Conservation (phyloP, 2,113 vertebrate genomes). For the Channa maculata region DNA sequence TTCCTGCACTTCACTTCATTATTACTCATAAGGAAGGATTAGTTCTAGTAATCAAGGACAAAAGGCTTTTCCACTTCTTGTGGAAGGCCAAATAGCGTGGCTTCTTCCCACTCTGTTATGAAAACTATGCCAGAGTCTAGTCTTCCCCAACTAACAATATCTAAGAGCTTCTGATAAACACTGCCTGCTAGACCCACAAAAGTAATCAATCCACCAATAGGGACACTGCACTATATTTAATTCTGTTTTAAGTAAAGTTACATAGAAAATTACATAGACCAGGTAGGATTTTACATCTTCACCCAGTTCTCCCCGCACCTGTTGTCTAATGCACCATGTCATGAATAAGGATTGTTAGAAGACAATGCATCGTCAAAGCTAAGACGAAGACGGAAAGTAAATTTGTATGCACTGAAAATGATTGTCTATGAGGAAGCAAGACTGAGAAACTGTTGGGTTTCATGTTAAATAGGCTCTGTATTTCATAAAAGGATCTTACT, state of each 20-base stretch:
- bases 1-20: conserved; percentile 66
- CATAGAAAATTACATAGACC: not conserved
- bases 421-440: not conserved
- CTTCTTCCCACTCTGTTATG: conserved; percentile 28
- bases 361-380: not conserved
- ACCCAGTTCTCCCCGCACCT: conserved; percentile 41
- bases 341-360: not conserved
- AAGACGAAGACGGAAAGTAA: not conserved
- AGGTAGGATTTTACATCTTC: conserved; percentile 20
- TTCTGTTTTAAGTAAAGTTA: not conserved
- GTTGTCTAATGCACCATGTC: conserved; percentile 23
- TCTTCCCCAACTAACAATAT: conserved; percentile 11
- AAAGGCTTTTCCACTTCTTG: conserved; percentile 28
- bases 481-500: too few species aligned
- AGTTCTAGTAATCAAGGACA: conserved; percentile 45
- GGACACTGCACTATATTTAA: not conserved
- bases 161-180: conserved; percentile 2
- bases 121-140: conserved; percentile 14
- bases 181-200: not conserved
- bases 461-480: too few species aligned
- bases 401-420: not conserved
- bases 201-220: too few species aligned
- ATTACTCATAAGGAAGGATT: conserved; percentile 55
- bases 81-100: conserved; percentile 37
- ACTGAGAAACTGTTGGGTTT: not conserved